These are phyloP conservation scores for Sinohyriopsis cumingii DNA, from an alignment of 2,888 invertebrate species.

Conservation along the genomic window DNA sequence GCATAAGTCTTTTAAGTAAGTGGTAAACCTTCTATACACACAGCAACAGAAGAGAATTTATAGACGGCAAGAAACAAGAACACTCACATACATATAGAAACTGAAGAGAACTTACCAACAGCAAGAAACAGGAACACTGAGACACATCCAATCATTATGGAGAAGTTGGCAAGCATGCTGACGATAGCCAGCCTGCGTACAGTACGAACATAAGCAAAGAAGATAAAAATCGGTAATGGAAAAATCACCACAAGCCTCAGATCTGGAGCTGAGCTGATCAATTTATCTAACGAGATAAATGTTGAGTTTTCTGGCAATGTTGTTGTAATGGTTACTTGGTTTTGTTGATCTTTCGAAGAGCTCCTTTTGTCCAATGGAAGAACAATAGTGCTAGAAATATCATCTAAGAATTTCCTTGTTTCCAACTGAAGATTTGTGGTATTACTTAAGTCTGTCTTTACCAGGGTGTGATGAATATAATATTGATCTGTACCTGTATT, in stretches of 20 bases:
- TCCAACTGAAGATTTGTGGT: no score
- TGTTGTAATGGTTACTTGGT: constrained; percentile 5
- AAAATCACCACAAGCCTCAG: constrained; percentile 58
- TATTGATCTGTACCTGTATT: not conserved
- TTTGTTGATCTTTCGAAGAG: no score
- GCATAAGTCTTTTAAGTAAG: no score
- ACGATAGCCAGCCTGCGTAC: constrained; percentile 63
- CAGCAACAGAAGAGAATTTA: not conserved
- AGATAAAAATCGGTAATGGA: constrained; percentile 63
- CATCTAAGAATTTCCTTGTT: no score
- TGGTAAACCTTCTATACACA: not conserved
- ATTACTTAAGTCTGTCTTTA: no score
- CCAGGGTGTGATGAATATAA: no score
- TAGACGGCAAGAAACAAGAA: not conserved
- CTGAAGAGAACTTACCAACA: constrained; percentile 46
- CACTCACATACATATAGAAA: not conserved
- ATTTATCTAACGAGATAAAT: constrained; percentile 1
- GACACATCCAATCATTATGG: constrained; percentile 61
- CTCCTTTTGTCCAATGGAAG: not conserved
- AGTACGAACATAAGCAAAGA: constrained; percentile 59
- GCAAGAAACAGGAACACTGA: constrained; percentile 55
- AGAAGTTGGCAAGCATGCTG: constrained; percentile 62
- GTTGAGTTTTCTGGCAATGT: constrained; percentile 1
- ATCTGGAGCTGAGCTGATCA: constrained; percentile 44
- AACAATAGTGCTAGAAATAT: not conserved